These are phyloP conservation scores for Gari tellinella DNA, from an alignment of 2,888 invertebrate species.

Conservation along the genomic window DNA sequence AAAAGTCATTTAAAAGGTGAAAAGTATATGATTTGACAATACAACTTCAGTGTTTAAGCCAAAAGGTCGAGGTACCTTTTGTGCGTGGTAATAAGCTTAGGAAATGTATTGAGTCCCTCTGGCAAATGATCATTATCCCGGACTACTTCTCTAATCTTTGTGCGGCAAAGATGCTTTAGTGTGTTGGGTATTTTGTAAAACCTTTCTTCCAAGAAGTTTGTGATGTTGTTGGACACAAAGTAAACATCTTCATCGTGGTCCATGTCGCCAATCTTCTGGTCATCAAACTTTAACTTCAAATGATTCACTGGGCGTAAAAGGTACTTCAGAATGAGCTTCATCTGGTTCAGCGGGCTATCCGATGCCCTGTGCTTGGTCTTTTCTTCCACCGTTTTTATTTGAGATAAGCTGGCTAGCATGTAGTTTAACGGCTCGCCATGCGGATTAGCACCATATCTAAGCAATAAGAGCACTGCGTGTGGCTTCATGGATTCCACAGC, in stretches of 20 bases:
- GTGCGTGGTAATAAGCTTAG: conserved; percentile 27
- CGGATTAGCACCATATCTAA: conserved; percentile 51
- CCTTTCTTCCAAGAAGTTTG: conserved; percentile 41
- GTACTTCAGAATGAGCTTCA: conserved; percentile 39
- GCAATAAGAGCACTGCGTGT: conserved; percentile 32
- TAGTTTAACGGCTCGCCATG: conserved; percentile 46
- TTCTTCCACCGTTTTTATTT: conserved; percentile 42
- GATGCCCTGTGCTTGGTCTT: conserved; percentile 18
- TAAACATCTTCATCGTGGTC: conserved; percentile 36
- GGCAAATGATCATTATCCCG: conserved; percentile 41
- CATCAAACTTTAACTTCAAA: conserved; percentile 41
- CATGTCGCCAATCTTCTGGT: conserved; percentile 47
- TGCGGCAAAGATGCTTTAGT: conserved; percentile 49
- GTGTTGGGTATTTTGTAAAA: conserved; percentile 44
- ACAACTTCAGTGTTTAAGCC: not conserved
- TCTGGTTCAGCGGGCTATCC: conserved; percentile 36
- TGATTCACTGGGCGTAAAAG: conserved; percentile 40
- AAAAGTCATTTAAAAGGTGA: too few relatives aligned
- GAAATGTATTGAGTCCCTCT: conserved; percentile 36
- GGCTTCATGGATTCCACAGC: conserved; percentile 56
- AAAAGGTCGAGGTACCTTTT: conserved; percentile 85
- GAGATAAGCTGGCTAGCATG: conserved; percentile 39
- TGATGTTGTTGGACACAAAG: conserved; percentile 41
- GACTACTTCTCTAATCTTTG: conserved; percentile 39
- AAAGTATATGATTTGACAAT: too few relatives aligned